A percentile compares a stretch with the other conserved stretches of the same genome.
Evolutionary conservation across 2,113 vertebrate genomes (phyloP).

Genomic region (Caretta caretta): DNA sequence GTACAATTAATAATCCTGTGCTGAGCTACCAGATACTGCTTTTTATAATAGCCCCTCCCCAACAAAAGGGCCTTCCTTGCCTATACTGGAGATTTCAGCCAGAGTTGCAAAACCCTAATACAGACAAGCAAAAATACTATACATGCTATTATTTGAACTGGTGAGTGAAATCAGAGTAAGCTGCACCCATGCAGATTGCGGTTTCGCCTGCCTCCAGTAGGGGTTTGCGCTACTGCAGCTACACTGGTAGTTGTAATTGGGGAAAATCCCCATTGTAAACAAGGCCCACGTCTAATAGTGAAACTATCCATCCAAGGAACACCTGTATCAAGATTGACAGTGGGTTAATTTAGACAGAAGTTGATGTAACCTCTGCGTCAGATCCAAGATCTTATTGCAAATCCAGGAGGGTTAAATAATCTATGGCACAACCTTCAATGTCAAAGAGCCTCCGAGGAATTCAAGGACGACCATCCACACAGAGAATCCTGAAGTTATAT

Average conservation of each 20-base stretch:
- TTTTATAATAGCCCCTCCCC: neutral
- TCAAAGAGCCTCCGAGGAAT: neutral
- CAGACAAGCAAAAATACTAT: too few relatives aligned
- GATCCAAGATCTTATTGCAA: neutral
- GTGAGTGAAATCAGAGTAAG: accelerated
- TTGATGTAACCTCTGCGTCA: neutral
- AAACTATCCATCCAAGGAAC: neutral
- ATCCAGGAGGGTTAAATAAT: neutral
- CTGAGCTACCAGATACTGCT: neutral
- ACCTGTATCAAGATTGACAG: neutral
- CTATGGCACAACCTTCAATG: neutral
- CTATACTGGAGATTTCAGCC: neutral
- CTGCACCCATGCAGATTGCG: accelerated
- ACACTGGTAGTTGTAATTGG: neutral
- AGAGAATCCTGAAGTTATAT: neutral
- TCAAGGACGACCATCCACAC: neutral
- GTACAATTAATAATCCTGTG: neutral
- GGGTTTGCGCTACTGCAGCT: neutral
- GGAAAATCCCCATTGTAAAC: neutral
- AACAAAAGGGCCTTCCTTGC: neutral
- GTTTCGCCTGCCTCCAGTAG: neutral
- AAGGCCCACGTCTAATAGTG: neutral
- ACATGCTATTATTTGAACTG: neutral
- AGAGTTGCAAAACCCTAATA: neutral
- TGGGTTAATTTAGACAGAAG: neutral